A percentile compares a stretch with the other conserved stretches of the same genome.
These are phyloP conservation scores for Bathynomus jamesi DNA, from an alignment of 1,140 invertebrate species.

Conservation along the genomic window DNA sequence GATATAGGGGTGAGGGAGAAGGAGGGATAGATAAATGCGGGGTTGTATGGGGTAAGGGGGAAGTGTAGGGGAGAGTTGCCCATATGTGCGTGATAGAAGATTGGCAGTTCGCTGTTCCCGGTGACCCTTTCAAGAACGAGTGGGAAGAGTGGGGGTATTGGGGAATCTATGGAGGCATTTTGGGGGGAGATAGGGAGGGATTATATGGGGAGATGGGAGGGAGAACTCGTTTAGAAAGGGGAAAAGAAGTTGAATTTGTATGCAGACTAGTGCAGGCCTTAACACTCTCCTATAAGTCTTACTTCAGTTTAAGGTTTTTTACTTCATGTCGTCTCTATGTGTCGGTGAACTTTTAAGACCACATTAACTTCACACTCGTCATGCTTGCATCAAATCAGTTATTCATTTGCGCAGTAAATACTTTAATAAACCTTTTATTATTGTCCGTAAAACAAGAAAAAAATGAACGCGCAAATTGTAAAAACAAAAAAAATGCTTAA, in stretches of 20 bases:
- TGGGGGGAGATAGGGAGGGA: background rate
- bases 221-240: background rate
- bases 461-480: too few species aligned
- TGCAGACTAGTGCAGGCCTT: background rate
- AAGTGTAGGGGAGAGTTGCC: background rate
- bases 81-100: background rate
- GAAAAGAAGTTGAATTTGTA: background rate
- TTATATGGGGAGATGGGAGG: background rate
- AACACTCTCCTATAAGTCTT: too few species aligned
- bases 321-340: too few species aligned
- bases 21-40: background rate
- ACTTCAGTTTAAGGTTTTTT: too few species aligned
- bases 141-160: background rate
- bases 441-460: too few species aligned
- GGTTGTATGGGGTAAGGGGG: background rate
- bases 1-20: background rate
- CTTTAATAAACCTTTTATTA: too few species aligned
- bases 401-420: too few species aligned
- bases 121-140: background rate
- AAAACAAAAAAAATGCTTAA: too few species aligned
- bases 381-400: too few species aligned
- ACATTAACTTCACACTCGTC: too few species aligned
- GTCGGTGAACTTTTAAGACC: too few species aligned
- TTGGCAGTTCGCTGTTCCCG: background rate
- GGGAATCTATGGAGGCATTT: background rate